phyloP scores from a whole-genome alignment of 2,797 vertebrate genomes.

The Cephalopachus bancanus region DNA sequence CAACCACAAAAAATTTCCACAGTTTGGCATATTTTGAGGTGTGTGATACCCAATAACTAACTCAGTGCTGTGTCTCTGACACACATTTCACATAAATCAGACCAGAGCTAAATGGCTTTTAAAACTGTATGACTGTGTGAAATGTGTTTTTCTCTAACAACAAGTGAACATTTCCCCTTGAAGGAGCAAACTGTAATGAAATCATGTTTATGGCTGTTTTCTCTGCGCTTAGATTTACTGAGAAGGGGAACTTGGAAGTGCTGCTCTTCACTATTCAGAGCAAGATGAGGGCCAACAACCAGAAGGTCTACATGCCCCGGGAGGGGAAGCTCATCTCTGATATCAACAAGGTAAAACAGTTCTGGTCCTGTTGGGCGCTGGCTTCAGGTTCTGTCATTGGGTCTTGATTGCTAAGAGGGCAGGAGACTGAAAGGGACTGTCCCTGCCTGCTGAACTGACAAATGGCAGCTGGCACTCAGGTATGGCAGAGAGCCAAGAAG shows the following conservation, averaged over 20 bases:
- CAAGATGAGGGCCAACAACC: conserved; percentile 98
- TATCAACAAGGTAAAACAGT: conserved; percentile 94
- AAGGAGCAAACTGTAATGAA: not conserved
- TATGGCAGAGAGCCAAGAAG: not conserved
- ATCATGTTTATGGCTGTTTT: conserved; percentile 25
- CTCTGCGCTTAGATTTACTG: conserved; percentile 93
- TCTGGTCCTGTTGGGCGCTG: not conserved
- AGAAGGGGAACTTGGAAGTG: conserved; percentile 97
- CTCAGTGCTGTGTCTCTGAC: not conserved
- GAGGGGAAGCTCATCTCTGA: conserved; percentile 98
- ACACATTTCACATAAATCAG: not conserved
- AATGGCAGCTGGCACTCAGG: not conserved
- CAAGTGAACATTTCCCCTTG: conserved; percentile 31
- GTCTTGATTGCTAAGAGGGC: not conserved
- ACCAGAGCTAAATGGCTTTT: conserved; percentile 53
- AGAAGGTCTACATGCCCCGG: conserved; percentile 97
- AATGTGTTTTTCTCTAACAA: not conserved
- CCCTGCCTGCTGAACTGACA: not conserved
- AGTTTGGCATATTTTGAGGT: not conserved
- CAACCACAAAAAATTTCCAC: not conserved
- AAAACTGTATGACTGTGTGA: not conserved
- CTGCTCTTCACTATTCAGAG: conserved; percentile 98
- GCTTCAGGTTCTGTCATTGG: not conserved
- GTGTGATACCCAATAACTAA: not conserved
- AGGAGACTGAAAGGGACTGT: not conserved